Evolutionary conservation across 1,140 invertebrate genomes (phyloP).

Genomic region (Neomicropteryx cornuta): DNA sequence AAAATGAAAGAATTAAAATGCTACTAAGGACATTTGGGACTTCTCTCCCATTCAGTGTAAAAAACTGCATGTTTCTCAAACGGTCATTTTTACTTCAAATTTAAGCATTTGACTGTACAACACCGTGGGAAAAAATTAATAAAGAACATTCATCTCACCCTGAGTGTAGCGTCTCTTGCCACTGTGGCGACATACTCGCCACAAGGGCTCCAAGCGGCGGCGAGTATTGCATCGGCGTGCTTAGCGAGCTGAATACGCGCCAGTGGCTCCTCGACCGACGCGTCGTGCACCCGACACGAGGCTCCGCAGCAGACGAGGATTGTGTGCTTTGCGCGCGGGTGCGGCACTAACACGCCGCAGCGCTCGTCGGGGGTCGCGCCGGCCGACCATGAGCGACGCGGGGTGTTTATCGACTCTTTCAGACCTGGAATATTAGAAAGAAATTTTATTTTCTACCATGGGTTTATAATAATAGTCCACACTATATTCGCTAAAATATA

Average conservation of each 20-base stretch:
- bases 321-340: constrained; percentile 85
- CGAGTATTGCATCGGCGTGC: constrained; percentile 79
- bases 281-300: constrained; percentile 70
- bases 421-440: constrained; percentile 24
- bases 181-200: constrained; percentile 75
- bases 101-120: too few relatives aligned
- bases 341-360: too few relatives aligned
- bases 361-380: constrained; percentile 60
- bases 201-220: constrained; percentile 83
- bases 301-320: constrained; percentile 86
- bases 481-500: too few relatives aligned
- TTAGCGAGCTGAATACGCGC: constrained; percentile 48
- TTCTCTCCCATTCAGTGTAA: too few relatives aligned
- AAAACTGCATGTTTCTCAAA: too few relatives aligned
- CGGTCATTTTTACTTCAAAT: too few relatives aligned
- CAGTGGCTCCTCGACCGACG: constrained; percentile 52
- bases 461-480: too few relatives aligned
- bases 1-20: too few relatives aligned
- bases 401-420: constrained; percentile 42
- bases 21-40: too few relatives aligned
- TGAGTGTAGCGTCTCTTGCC: constrained; percentile 79
- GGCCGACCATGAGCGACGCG: constrained; percentile 54
- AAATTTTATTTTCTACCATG: too few relatives aligned
- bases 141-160: constrained; percentile 40
- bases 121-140: too few relatives aligned